Conservation (phyloP, 2,113 vertebrate species). For the Egretta garzetta region DNA sequence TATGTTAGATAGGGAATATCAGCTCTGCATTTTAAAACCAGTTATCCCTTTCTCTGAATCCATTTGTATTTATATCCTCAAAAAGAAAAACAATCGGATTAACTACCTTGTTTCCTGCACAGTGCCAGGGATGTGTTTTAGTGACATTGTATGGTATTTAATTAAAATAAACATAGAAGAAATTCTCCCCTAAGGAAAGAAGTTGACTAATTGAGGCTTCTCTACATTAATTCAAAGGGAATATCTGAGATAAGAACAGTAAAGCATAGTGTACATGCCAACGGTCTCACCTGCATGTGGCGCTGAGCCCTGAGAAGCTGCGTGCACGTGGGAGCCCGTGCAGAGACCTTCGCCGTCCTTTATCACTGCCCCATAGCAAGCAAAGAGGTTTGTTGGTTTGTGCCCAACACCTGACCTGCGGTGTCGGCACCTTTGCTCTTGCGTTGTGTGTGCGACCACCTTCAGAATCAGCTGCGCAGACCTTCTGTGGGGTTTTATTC, state of each 20-base stretch:
- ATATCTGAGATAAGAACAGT: not conserved
- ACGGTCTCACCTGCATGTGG: fast-evolving
- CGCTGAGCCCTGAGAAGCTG: not conserved
- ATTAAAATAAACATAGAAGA: not conserved
- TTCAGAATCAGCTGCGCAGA: not conserved
- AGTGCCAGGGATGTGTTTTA: not conserved
- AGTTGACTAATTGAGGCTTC: not conserved
- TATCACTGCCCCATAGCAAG: not conserved
- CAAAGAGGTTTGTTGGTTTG: not conserved
- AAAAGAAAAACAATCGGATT: not conserved
- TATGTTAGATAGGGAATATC: not conserved
- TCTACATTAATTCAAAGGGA: not conserved
- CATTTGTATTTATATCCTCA: not conserved
- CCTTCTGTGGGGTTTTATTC: not conserved
- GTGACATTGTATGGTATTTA: constrained; percentile 29
- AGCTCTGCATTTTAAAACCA: not conserved
- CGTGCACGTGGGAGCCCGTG: fast-evolving
- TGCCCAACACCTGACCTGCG: fast-evolving
- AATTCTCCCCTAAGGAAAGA: constrained; percentile 12
- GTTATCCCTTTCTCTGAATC: not conserved
- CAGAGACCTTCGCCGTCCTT: not conserved
- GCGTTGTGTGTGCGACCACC: fast-evolving
- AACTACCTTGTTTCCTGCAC: not conserved
- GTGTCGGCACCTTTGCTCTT: not conserved
- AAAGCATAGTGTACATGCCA: fast-evolving